phyloP scores from a whole-genome alignment of 1,140 invertebrate genomes.

The Hesperophylax magnus region DNA sequence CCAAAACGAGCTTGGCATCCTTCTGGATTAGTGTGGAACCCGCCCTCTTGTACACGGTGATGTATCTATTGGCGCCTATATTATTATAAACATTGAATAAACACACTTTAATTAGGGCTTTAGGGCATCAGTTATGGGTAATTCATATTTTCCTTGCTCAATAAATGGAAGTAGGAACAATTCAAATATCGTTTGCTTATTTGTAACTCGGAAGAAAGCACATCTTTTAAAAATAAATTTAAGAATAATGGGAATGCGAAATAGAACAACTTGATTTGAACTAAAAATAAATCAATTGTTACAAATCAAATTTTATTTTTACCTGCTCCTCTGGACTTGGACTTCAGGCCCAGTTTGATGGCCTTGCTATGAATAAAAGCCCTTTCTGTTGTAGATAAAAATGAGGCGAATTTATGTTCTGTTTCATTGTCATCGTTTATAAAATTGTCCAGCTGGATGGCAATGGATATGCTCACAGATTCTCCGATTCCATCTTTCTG shows the following conservation, averaged over 20 bases:
- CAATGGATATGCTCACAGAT: conserved; percentile 67
- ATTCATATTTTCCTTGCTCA: no score
- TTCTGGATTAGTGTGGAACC: conserved; percentile 79
- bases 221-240: no score
- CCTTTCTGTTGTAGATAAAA: conserved; percentile 81
- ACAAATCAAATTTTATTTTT: conserved; percentile 31
- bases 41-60: conserved; percentile 83
- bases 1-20: conserved; percentile 79
- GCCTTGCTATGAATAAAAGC: conserved; percentile 83
- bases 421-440: conserved; percentile 73
- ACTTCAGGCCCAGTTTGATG: conserved; percentile 77
- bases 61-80: conserved; percentile 76
- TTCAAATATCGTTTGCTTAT: no score
- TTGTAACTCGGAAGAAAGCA: no score
- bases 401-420: conserved; percentile 79
- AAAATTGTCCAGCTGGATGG: conserved; percentile 76
- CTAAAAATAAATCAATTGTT: no score
- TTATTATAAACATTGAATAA: no score
- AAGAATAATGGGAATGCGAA: no score
- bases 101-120: no score
- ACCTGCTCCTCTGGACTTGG: conserved; percentile 74
- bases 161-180: no score
- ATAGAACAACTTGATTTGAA: no score
- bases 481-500: conserved; percentile 58
- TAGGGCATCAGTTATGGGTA: no score